phyloP scores from a whole-genome alignment of 2,113 vertebrate genomes.

The Lontra canadensis region DNA sequence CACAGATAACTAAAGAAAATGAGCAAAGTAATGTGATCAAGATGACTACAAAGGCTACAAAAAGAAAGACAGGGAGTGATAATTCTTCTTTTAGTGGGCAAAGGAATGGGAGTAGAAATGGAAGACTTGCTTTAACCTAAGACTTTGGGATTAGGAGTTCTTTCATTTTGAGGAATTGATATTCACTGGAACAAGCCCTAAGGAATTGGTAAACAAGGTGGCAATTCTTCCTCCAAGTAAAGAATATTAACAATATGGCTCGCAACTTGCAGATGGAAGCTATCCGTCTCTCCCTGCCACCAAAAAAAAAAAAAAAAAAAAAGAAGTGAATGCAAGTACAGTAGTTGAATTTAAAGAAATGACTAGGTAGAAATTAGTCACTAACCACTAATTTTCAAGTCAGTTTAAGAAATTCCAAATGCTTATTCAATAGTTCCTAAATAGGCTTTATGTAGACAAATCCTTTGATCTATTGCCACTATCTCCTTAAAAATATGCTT shows the following conservation, averaged over 20 bases:
- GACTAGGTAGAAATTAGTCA: background rate
- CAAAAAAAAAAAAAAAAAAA: background rate
- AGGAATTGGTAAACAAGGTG: background rate
- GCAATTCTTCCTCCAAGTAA: background rate
- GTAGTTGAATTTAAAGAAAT: background rate
- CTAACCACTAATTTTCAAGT: background rate
- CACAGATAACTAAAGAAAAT: background rate
- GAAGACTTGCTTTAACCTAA: background rate
- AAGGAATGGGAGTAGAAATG: background rate
- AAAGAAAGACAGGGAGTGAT: background rate
- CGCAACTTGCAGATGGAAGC: background rate
- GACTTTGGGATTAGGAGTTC: background rate
- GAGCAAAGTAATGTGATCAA: background rate
- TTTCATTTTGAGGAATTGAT: background rate
- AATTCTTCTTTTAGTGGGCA: background rate
- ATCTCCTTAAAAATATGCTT: background rate
- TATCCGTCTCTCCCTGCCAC: fast-evolving
- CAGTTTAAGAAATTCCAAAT: background rate
- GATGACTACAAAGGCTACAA: background rate
- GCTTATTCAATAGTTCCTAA: background rate
- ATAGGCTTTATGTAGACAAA: background rate
- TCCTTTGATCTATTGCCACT: background rate
- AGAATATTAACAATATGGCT: background rate
- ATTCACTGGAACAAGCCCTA: background rate
- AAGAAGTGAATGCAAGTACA: background rate